Conservation (phyloP, 2,888 invertebrate species). For the Acrocyrtus sp. region DNA sequence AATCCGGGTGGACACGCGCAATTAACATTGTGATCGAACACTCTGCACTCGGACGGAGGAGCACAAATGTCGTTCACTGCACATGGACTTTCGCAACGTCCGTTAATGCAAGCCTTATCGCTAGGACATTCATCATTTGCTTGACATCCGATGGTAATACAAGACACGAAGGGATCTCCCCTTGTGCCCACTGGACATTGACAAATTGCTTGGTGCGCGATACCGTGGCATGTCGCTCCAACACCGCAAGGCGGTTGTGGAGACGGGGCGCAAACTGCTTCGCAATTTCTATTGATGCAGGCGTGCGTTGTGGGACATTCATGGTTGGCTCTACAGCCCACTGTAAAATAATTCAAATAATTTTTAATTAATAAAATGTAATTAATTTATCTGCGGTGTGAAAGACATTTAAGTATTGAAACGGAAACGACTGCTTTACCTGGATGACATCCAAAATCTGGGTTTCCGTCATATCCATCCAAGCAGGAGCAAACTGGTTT, state of each 20-base stretch:
- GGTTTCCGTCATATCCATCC: conserved; percentile 64
- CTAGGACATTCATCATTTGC: conserved; percentile 88
- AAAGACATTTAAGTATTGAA: background rate
- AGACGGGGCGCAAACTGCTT: conserved; percentile 75
- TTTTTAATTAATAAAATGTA: no score
- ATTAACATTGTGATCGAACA: conserved; percentile 83
- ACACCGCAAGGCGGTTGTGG: conserved; percentile 64
- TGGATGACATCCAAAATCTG: conserved; percentile 62
- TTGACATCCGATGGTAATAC: conserved; percentile 77
- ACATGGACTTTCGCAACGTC: conserved; percentile 87
- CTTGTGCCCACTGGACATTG: conserved; percentile 65
- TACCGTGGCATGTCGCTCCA: conserved; percentile 64
- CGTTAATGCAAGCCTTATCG: conserved; percentile 82
- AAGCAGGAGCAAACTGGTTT: conserved; percentile 65
- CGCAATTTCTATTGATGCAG: conserved; percentile 85
- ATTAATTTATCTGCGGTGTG: background rate
- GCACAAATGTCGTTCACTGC: conserved; percentile 81
- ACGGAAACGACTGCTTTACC: conserved; percentile 50
- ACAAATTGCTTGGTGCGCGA: conserved; percentile 64
- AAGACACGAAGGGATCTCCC: conserved; percentile 65
- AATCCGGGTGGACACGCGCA: conserved; percentile 84
- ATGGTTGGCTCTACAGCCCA: conserved; percentile 77
- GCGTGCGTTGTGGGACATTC: conserved; percentile 85
- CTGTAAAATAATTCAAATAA: conserved; percentile 64
- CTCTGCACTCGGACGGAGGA: conserved; percentile 76